Evolutionary conservation across 2,888 invertebrate genomes (phyloP), one percentile per base, ranked within the genome.

Genomic region (Microctonus aethiopoides): DNA sequence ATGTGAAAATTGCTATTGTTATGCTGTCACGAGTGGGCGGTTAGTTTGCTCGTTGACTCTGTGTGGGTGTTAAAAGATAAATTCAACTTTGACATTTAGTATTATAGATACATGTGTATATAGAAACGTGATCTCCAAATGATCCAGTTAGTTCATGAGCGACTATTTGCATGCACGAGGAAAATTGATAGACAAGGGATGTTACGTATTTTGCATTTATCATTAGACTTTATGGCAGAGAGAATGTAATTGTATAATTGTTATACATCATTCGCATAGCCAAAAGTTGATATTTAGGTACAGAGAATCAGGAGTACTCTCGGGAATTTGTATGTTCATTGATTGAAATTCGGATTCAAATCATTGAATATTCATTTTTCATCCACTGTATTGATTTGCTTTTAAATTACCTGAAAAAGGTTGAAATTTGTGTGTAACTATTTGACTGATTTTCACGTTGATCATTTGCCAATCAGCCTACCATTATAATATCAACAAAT

Each of bases 41-140:
- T 63, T 46, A 46, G 51, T 63, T 29, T 26, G 51, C 11, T 63
- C 16, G 62, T 26, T 29, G 26, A 39, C 20, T 29, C 22, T 59
- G 3, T 54, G 67, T 46, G 41, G 67, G 26, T 41, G 67, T 39
- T 34, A 46, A 60, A 61, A 67, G 52, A 34, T 52, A 60, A 26
- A 16, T 67, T 67, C 56, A 67, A 51, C 67, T 67, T 24, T 36
- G 67, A 52, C 60, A 67, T 67, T 67, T 51, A 22, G 10, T 16
- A 10, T 20, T 29, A 32, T 11, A 16, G 29, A 63, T n/a, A n/a
- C n/a, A n/a, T n/a, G n/a, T n/a, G n/a, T 5, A 10, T n/a, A 1
- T n/a, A n/a, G 20, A 4, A 56, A 54, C 22, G 52, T 13, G 54
- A 67, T 60, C 41, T 24, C 32, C n/a, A 16, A 60, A 67, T 34